These are phyloP conservation scores for Euwallacea fornicatus DNA, from an alignment of 1,140 invertebrate genomes.

Conservation along the genomic window DNA sequence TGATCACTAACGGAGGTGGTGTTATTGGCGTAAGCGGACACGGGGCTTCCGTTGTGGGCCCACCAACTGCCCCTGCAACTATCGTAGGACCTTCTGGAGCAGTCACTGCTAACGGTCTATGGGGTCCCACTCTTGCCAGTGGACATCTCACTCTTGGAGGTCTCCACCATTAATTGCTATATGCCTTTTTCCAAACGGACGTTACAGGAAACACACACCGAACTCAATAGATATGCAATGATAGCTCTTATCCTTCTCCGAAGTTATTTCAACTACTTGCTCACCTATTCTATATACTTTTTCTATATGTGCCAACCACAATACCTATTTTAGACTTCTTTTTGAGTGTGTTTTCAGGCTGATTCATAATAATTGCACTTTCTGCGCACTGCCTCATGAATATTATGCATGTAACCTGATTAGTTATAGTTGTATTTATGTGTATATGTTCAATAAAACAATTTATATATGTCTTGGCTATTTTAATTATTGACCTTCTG, in stretches of 20 bases:
- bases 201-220: background rate
- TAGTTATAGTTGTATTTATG: conserved; percentile 10
- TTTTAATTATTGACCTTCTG: too few species aligned
- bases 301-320: background rate
- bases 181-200: background rate
- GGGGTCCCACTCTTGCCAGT: conserved; percentile 32
- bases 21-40: conserved; percentile 32
- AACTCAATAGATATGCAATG: background rate
- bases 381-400: conserved; percentile 6
- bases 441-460: conserved; percentile 15
- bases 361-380: background rate
- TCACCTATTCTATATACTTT: background rate
- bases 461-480: background rate
- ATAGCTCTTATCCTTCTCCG: background rate
- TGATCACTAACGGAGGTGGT: conserved; percentile 33
- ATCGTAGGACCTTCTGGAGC: conserved; percentile 45
- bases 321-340: background rate
- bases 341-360: background rate
- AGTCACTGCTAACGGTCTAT: conserved; percentile 42
- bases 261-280: background rate
- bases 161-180: background rate
- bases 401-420: conserved; percentile 3
- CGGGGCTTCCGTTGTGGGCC: conserved; percentile 42
- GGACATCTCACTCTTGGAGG: background rate
- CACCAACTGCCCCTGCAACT: conserved; percentile 43